Percentiles rank a stretch among this genome's conserved stretches.
phyloP scores from a whole-genome alignment of 92 coral and sea anemone genomes.

The Anthopleura xanthogrammica region DNA sequence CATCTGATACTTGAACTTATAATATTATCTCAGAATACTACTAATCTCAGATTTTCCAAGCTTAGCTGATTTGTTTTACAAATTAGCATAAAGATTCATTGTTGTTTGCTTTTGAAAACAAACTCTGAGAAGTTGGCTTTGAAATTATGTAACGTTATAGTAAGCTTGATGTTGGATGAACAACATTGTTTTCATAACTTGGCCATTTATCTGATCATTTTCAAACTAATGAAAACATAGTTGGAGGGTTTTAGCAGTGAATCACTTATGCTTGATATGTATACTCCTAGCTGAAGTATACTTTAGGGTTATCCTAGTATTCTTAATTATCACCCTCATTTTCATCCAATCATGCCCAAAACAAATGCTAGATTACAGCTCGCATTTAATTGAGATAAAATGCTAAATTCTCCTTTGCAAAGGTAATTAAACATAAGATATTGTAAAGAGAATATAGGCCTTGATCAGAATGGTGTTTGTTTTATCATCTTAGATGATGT shows the following conservation, averaged over 20 bases:
- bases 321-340: background rate
- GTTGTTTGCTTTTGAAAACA: background rate
- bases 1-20: background rate
- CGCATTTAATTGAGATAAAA: background rate
- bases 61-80: background rate
- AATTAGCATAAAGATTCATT: background rate
- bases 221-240: conserved; percentile 6
- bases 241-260: background rate
- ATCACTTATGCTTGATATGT: background rate
- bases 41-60: conserved; percentile 5
- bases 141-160: background rate
- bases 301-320: background rate
- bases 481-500: conserved; percentile 9
- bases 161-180: conserved; percentile 1
- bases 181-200: conserved; percentile 37
- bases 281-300: background rate
- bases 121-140: background rate
- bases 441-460: background rate
- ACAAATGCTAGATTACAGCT: background rate
- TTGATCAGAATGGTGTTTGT: background rate
- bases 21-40: background rate
- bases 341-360: too few relatives aligned
- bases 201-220: conserved; percentile 19
- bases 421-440: background rate
- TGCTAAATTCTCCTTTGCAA: background rate